Evolutionary conservation across 2,888 invertebrate genomes (phyloP).

Genomic region (Lydus trimaculatus): DNA sequence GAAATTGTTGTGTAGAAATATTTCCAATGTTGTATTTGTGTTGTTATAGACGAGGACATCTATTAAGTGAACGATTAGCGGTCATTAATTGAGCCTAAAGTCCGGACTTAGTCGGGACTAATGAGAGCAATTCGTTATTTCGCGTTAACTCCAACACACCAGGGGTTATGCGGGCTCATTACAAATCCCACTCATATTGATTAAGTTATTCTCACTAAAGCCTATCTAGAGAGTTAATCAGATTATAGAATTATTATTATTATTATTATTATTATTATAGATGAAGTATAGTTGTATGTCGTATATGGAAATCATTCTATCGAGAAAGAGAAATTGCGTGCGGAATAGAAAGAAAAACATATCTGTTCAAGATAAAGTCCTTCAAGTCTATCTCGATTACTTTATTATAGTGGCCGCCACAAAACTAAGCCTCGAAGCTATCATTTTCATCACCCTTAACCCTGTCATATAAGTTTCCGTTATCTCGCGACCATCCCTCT

Average conservation of each 20-base stretch:
- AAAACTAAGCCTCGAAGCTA: conserved; percentile 56
- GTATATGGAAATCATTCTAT: not conserved
- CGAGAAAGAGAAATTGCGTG: conserved; percentile 12
- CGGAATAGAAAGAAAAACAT: conserved; percentile 13
- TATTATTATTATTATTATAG: not conserved
- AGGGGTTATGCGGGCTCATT: conserved; percentile 28
- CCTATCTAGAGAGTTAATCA: conserved; percentile 8
- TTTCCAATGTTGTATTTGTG: not conserved
- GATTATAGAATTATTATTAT: conserved; percentile 21
- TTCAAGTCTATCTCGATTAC: conserved; percentile 52
- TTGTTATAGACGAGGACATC: conserved; percentile 30
- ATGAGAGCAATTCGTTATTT: conserved; percentile 33
- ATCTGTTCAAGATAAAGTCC: conserved; percentile 30
- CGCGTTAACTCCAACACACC: conserved; percentile 14
- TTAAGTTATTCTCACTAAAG: conserved; percentile 15
- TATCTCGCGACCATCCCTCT: conserved; percentile 50
- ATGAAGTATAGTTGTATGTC: too few relatives aligned
- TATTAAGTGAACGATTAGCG: conserved; percentile 40
- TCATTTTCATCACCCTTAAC: conserved; percentile 62
- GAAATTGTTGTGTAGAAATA: conserved; percentile 22
- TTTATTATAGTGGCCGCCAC: conserved; percentile 55
- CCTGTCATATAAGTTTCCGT: conserved; percentile 63
- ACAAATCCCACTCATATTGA: conserved; percentile 31
- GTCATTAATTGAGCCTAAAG: conserved; percentile 37
- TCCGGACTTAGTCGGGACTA: conserved; percentile 34